Base-by-base conservation (phyloP, 2,888 invertebrate species). In the Prenolepis imparis region DNA sequence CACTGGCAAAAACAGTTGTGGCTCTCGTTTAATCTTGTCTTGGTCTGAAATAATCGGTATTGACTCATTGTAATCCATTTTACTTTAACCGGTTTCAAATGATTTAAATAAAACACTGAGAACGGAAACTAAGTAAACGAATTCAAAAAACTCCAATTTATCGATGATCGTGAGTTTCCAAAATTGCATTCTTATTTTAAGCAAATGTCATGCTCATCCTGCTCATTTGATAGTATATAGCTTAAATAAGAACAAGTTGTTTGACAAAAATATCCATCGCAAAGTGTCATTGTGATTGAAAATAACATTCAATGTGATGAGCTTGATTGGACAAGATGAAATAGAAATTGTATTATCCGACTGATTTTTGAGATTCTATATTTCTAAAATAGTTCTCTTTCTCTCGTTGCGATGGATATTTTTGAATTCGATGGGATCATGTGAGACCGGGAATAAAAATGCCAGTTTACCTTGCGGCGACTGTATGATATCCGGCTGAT, bases 401-500 rank as follows among this genome's bases (percentile, higher is more conserved):
- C 6, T 6, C 12, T n/a, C 6, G 2, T 6, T 48, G 36, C 36
- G 55, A 70, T 52, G 12, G 6, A 36, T 55, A 68, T 68, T n/a
- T n/a, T n/a, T 28, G 18, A 39, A 72, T 57, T 61, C 32, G 41
- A 12, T 28, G 12, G 8, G n/a, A 8, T 12, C 21, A 3, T 15
- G n/a, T 61, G 12, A 41, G 41, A n/a, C 28, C 28, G 39, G 12
- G n/a, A 74, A 41, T 32, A 15, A 39, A 28, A 67, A 41, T 36
- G 39, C 11, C 12, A 5, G 15, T 57, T 24, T 39, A 95, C 95
- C 95, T 95, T 95, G 94, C 1, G 97, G 97, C 83, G 98, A 97
- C 94, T 97, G 98, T 89, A 98, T 96, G 92, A 98, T 98, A 94
- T 98, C 97, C 28, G 97, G 97, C 90, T 97, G 97, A 90, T 94